Evolutionary conservation across 1,140 invertebrate species (phyloP).

Genomic region (Drosophila leontia): DNA sequence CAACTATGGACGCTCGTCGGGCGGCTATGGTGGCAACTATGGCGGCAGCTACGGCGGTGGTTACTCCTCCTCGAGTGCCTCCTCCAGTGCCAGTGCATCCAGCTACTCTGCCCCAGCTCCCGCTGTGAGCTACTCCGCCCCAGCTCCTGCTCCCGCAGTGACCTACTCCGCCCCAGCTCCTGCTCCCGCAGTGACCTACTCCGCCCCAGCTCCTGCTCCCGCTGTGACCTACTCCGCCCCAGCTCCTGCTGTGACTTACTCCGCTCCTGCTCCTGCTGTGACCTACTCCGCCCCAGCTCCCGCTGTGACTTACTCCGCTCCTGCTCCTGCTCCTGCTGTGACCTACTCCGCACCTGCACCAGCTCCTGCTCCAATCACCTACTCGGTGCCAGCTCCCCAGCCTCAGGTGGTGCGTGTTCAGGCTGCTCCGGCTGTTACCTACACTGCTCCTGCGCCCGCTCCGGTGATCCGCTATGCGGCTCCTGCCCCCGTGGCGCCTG

Average conservation of each 20-base stretch:
- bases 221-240: constrained; percentile 30
- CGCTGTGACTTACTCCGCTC: constrained; percentile 20
- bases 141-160: constrained; percentile 41
- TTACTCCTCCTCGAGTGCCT: constrained; percentile 33
- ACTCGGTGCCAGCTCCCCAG: constrained; percentile 29
- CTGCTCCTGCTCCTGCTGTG: constrained; percentile 26
- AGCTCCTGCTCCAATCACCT: constrained; percentile 35
- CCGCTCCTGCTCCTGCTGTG: constrained; percentile 34
- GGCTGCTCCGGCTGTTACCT: constrained; percentile 20
- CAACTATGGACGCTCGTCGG: constrained; percentile 33
- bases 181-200: constrained; percentile 30
- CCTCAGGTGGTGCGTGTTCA: constrained; percentile 1
- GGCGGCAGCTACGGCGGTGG: constrained; percentile 32
- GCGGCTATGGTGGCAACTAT: constrained; percentile 33
- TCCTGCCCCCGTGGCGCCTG: constrained; percentile 5
- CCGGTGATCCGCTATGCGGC: constrained; percentile 19
- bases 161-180: constrained; percentile 39
- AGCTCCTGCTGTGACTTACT: constrained; percentile 25
- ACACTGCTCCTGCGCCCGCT: constrained; percentile 18
- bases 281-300: constrained; percentile 29
- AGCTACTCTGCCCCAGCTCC: constrained; percentile 49
- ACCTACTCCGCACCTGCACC: constrained; percentile 40
- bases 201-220: constrained; percentile 23
- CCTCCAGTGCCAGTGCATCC: constrained; percentile 34
- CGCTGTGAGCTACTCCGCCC: constrained; percentile 42